Evolutionary conservation across 2,797 vertebrate genomes (phyloP).

Genomic region (Sorex maritimensis): DNA sequence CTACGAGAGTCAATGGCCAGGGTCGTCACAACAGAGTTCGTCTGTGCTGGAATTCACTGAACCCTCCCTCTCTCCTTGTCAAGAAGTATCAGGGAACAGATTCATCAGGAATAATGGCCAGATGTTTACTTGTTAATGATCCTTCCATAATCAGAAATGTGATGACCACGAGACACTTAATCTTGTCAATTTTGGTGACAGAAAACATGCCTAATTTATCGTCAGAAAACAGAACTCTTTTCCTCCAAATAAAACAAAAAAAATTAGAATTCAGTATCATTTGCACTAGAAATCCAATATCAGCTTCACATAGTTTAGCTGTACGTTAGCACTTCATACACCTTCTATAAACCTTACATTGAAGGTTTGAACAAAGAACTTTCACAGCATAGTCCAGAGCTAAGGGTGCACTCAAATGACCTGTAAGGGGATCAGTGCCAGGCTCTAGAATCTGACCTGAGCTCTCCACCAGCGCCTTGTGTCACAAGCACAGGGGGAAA

Average conservation of each 20-base stretch:
- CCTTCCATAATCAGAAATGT: slow-evolving; percentile 79
- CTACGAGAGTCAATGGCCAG: slow-evolving; percentile 83
- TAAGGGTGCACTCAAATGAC: not conserved
- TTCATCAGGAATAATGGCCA: slow-evolving; percentile 86
- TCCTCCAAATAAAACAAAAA: slow-evolving; percentile 29
- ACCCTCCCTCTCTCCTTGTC: slow-evolving; percentile 78
- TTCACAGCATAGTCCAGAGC: not conserved
- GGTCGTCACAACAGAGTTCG: slow-evolving; percentile 73
- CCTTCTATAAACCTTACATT: not conserved
- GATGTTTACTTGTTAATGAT: slow-evolving; percentile 84
- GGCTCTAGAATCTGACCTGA: not conserved
- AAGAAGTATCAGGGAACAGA: slow-evolving; percentile 83
- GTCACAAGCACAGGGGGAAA: not conserved
- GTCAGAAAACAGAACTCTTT: slow-evolving; percentile 62
- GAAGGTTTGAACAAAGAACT: not conserved
- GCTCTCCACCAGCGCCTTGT: rapidly evolving
- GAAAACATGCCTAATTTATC: slow-evolving; percentile 82
- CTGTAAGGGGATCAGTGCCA: not conserved
- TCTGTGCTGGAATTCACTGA: slow-evolving; percentile 66
- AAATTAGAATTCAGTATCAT: not conserved
- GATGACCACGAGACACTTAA: slow-evolving; percentile 76
- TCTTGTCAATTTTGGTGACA: slow-evolving; percentile 80
- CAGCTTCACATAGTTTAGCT: not conserved
- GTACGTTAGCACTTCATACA: not conserved
- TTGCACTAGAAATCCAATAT: not conserved